A percentile compares a stretch with the other conserved stretches of the same genome.
Evolutionary conservation across 2,888 invertebrate genomes (phyloP).

Genomic region (Orthosia incerta): DNA sequence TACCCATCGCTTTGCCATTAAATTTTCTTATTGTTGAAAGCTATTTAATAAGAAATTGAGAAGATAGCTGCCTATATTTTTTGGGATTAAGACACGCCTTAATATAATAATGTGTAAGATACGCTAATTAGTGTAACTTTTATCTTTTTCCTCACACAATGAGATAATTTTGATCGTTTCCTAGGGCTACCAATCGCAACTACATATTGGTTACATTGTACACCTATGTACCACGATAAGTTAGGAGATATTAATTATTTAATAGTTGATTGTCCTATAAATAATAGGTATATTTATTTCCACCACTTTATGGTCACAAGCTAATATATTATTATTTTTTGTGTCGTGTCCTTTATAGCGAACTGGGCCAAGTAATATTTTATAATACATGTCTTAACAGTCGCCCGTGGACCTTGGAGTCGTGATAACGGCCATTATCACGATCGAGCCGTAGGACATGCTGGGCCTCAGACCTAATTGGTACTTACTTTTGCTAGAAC

Average conservation of each 20-base stretch:
- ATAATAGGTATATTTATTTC: neutral
- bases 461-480: conserved; percentile 40
- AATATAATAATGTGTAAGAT: neutral
- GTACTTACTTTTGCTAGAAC: neutral
- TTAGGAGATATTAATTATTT: neutral
- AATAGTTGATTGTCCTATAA: neutral
- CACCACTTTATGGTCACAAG: conserved; percentile 35
- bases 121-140: neutral
- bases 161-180: neutral
- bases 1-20: neutral
- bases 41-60: neutral
- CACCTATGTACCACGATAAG: neutral
- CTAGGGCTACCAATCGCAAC: neutral
- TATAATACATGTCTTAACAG: conserved; percentile 63
- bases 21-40: neutral
- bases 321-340: conserved; percentile 51
- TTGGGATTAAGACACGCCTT: neutral
- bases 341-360: conserved; percentile 58
- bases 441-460: conserved; percentile 29
- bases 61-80: neutral
- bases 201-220: neutral
- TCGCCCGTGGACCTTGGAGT: conserved; percentile 57
- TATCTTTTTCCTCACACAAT: neutral
- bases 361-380: conserved; percentile 67
- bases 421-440: conserved; percentile 63